phyloP scores from a whole-genome alignment of 2,888 invertebrate genomes.

The Dascillus cervinus region DNA sequence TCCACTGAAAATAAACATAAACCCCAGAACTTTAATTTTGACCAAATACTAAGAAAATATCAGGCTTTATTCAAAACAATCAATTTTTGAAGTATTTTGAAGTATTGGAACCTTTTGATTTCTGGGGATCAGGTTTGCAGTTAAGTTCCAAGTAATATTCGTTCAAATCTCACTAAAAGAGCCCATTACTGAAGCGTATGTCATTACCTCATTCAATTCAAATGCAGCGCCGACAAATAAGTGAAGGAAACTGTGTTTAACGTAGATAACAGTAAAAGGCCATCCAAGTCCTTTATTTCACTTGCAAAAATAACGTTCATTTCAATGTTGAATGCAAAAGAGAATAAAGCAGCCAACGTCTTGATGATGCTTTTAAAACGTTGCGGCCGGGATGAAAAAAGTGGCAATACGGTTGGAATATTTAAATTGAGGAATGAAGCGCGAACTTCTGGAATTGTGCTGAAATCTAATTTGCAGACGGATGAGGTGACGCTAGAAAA shows the following conservation, averaged over 20 bases:
- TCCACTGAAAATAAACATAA: too few relatives aligned
- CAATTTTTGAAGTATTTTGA: too few relatives aligned
- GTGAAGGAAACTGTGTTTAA: slow-evolving; percentile 28
- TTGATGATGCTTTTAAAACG: slow-evolving; percentile 23
- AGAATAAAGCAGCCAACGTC: slow-evolving; percentile 23
- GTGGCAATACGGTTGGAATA: slow-evolving; percentile 12
- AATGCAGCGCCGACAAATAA: slow-evolving; percentile 26
- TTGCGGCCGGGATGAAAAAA: slow-evolving; percentile 13
- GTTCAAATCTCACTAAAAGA: too few relatives aligned
- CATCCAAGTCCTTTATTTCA: slow-evolving; percentile 33
- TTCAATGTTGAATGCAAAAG: slow-evolving; percentile 25
- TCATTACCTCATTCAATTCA: not conserved
- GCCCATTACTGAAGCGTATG: not conserved
- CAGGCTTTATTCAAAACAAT: too few relatives aligned
- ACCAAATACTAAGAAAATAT: too few relatives aligned
- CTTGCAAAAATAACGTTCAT: slow-evolving; percentile 33
- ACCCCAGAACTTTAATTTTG: too few relatives aligned
- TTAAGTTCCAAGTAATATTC: too few relatives aligned
- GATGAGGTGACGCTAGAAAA: slow-evolving; percentile 12
- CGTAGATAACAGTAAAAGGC: slow-evolving; percentile 33
- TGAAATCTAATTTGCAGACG: slow-evolving; percentile 17
- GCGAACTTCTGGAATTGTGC: slow-evolving; percentile 16
- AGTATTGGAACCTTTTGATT: too few relatives aligned
- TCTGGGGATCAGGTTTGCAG: too few relatives aligned
- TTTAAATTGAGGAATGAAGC: slow-evolving; percentile 12